Percentiles rank a stretch among this genome's conserved stretches.
phyloP scores from a whole-genome alignment of 1,140 invertebrate species.

The Sweltsa coloradensis region DNA sequence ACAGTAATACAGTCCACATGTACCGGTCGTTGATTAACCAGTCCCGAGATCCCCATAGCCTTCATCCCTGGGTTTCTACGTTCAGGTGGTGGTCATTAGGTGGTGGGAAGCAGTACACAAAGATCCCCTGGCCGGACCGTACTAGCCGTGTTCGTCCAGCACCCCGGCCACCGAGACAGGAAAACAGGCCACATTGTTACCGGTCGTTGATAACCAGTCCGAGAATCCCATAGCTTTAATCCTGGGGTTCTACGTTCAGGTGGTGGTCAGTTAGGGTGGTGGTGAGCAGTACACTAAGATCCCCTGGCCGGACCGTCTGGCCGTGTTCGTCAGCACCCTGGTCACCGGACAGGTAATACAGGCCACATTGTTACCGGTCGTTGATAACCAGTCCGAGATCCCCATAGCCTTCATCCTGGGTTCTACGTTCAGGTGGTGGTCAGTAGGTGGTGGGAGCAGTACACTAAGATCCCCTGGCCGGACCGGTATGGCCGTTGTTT shows the following conservation, averaged over 20 bases:
- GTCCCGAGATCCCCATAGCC: constrained; percentile 11
- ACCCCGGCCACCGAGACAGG: constrained; percentile 33
- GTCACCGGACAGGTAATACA: constrained; percentile 31
- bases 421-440: no score
- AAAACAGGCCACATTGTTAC: no score
- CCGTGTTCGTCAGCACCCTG: constrained; percentile 30
- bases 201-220: no score
- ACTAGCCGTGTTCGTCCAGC: constrained; percentile 30
- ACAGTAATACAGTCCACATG: no score
- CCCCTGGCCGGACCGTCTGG: constrained; percentile 31
- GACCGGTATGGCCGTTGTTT: no score
- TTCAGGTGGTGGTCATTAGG: constrained; percentile 34
- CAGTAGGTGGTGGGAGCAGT: no score
- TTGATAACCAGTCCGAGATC: no score
- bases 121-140: constrained; percentile 33
- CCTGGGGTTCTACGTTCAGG: constrained; percentile 39
- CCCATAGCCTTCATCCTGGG: no score
- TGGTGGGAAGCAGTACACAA: constrained; percentile 37
- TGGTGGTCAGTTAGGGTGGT: constrained; percentile 39
- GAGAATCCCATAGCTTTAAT: no score
- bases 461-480: no score
- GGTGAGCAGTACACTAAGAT: constrained; percentile 33
- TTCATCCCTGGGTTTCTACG: constrained; percentile 29
- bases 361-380: no score
- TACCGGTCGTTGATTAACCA: no score